A percentile compares a stretch with the other conserved stretches of the same genome.
phyloP scores from a whole-genome alignment of 2,888 invertebrate genomes.

The Drosophila testacea region DNA sequence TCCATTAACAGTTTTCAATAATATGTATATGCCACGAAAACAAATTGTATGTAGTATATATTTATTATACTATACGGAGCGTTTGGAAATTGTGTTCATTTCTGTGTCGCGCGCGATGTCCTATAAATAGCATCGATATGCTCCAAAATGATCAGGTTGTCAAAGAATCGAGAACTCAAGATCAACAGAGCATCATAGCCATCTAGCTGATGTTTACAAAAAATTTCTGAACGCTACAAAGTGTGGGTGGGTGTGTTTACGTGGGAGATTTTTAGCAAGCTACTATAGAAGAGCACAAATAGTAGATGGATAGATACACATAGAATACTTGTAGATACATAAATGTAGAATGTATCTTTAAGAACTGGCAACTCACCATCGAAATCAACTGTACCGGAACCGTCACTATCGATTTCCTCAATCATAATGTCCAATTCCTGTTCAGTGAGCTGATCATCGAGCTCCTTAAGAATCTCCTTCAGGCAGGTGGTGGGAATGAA shows the following conservation, averaged over 20 bases:
- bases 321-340: not conserved
- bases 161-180: constrained; percentile 77
- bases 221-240: constrained; percentile 48
- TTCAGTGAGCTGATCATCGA: constrained; percentile 98
- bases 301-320: constrained; percentile 14
- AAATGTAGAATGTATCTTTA: not conserved
- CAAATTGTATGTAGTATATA: not conserved
- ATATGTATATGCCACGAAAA: constrained; percentile 25
- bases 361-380: constrained; percentile 89
- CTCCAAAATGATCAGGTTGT: constrained; percentile 75
- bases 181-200: constrained; percentile 48
- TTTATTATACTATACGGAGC: not conserved
- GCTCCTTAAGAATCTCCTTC: constrained; percentile 96
- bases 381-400: constrained; percentile 99
- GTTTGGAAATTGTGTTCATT: constrained; percentile 20
- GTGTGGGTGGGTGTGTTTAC: constrained; percentile 23
- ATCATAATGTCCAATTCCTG: constrained; percentile 98
- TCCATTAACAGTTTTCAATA: constrained; percentile 20
- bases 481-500: constrained; percentile 97
- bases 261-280: constrained; percentile 56
- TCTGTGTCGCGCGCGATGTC: constrained; percentile 15
- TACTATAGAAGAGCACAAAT: constrained; percentile 40
- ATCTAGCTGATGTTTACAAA: constrained; percentile 57
- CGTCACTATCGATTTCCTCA: constrained; percentile 98
- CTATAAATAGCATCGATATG: constrained; percentile 74